Evolutionary conservation across 2,797 vertebrate species (phyloP).

Genomic region (Gorsachius magnificus): DNA sequence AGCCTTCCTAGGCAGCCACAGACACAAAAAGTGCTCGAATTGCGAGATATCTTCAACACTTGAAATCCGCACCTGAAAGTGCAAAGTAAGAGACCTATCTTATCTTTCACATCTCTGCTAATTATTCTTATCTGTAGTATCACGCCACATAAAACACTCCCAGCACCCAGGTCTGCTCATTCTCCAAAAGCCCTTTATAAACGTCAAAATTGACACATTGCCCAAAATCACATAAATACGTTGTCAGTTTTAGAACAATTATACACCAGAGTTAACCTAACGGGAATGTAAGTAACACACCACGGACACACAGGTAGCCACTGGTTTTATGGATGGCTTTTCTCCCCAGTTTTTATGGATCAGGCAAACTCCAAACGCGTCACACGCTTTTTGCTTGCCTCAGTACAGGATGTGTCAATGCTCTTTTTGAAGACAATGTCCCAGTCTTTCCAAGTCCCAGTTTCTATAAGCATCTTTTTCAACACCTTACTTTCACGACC

Average conservation of each 20-base stretch:
- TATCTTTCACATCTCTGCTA: not conserved
- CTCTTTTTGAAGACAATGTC: not conserved
- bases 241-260: not conserved
- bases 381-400: not conserved
- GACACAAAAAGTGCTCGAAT: not conserved
- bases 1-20: not conserved
- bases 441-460: not conserved
- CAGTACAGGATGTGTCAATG: not conserved
- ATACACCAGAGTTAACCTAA: not conserved
- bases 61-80: not conserved
- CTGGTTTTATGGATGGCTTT: not conserved
- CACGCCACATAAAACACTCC: not conserved
- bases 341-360: not conserved
- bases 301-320: not conserved
- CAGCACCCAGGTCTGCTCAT: not conserved
- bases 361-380: not conserved
- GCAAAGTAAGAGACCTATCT: not conserved
- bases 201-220: not conserved
- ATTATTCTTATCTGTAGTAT: not conserved
- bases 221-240: accelerated
- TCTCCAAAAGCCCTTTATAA: not conserved
- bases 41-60: not conserved
- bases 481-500: not conserved
- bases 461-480: not conserved
- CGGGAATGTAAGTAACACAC: accelerated